These are phyloP conservation scores for Coenobita brevimanus DNA, from an alignment of 1,140 invertebrate genomes.

Conservation along the genomic window DNA sequence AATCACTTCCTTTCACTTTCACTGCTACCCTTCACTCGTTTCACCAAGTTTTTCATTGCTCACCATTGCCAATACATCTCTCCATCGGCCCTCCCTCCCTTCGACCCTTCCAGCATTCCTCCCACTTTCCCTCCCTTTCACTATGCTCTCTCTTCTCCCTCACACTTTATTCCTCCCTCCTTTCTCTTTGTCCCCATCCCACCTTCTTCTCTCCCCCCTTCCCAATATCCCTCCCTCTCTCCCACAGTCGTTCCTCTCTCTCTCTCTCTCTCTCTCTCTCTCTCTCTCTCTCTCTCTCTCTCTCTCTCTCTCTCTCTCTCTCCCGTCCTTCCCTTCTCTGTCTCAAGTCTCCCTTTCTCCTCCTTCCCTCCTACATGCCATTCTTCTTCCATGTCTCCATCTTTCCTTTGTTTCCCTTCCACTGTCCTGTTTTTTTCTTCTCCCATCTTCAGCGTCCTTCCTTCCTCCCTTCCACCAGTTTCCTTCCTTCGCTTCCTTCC, in stretches of 20 bases:
- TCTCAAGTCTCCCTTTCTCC: neutral
- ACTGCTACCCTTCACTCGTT: neutral
- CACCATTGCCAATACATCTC: neutral
- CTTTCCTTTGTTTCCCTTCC: neutral
- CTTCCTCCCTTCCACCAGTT: too few relatives aligned
- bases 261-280: neutral
- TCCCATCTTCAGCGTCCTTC: too few relatives aligned
- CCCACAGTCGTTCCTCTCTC: too few relatives aligned
- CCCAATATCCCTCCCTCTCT: neutral
- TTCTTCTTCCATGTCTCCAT: neutral
- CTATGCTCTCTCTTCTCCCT: neutral
- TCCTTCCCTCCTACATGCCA: neutral
- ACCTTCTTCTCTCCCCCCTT: neutral
- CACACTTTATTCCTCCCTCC: constrained; percentile 24
- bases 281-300: neutral
- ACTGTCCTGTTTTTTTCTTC: too few relatives aligned
- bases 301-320: neutral
- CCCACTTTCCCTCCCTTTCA: neutral
- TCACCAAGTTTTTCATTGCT: too few relatives aligned
- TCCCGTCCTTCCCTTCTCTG: too few relatives aligned
- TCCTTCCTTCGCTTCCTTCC: too few relatives aligned
- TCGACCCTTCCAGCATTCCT: neutral
- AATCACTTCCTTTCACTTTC: neutral
- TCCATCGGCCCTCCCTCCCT: neutral
- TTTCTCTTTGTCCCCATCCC: constrained; percentile 19